Percentiles rank a stretch among this genome's conserved stretches.
Evolutionary conservation across 2,888 invertebrate species (phyloP).

Genomic region (Drosophila acutilabella): DNA sequence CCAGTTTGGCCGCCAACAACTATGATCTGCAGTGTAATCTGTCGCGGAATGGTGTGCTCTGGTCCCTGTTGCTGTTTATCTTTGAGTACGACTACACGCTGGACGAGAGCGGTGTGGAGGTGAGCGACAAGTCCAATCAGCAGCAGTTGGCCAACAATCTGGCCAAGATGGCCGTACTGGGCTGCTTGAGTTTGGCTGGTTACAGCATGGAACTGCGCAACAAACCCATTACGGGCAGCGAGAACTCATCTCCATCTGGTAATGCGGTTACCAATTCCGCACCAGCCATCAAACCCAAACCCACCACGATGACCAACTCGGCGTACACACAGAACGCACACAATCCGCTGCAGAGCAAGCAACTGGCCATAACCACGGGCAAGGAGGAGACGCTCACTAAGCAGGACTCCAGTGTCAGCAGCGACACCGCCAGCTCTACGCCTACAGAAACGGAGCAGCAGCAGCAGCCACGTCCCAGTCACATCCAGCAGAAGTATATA

Average conservation of each 20-base stretch:
- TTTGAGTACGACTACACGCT: constrained; percentile 99
- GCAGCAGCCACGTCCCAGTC: constrained; percentile 26
- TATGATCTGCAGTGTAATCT: constrained; percentile 92
- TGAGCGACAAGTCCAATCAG: constrained; percentile 93
- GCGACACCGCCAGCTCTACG: constrained; percentile 73
- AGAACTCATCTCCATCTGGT: constrained; percentile 50
- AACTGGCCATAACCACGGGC: constrained; percentile 76
- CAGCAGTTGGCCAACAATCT: constrained; percentile 97
- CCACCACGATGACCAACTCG: constrained; percentile 55
- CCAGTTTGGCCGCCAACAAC: constrained; percentile 94
- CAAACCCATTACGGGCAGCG: constrained; percentile 64
- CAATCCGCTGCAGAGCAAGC: constrained; percentile 84
- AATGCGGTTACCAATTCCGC: constrained; percentile 37
- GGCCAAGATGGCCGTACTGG: constrained; percentile 93
- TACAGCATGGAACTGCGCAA: constrained; percentile 85
- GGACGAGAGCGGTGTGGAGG: constrained; percentile 97
- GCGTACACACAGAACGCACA: constrained; percentile 85
- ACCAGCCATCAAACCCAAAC: constrained; percentile 60
- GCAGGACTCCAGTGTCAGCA: constrained; percentile 79
- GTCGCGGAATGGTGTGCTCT: constrained; percentile 94
- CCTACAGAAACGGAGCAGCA: constrained; percentile 64
- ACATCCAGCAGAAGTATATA: constrained; percentile 76
- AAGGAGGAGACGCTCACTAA: constrained; percentile 61
- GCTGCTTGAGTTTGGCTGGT: constrained; percentile 93
- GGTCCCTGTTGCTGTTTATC: constrained; percentile 95